Evolutionary conservation across 1,140 invertebrate species (phyloP).

Genomic region (Hyles euphorbiae): DNA sequence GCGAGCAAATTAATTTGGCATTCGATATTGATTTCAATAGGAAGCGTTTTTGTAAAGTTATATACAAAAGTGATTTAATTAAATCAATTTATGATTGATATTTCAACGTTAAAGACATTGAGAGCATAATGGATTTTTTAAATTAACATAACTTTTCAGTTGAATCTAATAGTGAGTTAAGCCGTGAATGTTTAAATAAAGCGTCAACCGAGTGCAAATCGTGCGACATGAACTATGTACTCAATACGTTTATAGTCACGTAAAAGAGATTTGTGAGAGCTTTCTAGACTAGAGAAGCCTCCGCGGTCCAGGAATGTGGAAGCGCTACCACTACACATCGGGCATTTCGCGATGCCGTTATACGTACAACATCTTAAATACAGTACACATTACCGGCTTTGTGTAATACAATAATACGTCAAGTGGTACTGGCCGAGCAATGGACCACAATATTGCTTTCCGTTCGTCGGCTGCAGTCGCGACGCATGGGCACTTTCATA

Average conservation of each 20-base stretch:
- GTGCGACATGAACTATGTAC: too few species aligned
- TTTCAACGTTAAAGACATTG: too few species aligned
- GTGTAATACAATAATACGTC: background rate
- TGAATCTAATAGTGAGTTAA: too few species aligned
- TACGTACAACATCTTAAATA: constrained; percentile 2
- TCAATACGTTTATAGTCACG: background rate
- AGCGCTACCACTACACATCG: constrained; percentile 18
- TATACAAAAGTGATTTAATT: too few species aligned
- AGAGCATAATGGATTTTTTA: too few species aligned
- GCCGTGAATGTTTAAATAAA: too few species aligned
- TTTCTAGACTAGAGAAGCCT: constrained; percentile 16
- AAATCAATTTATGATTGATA: too few species aligned
- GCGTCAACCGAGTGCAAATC: too few species aligned
- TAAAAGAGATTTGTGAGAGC: constrained; percentile 17
- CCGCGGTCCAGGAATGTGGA: constrained; percentile 32
- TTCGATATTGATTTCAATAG: too few species aligned
- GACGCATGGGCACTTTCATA: constrained; percentile 44
- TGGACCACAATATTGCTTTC: background rate
- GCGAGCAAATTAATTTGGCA: too few species aligned
- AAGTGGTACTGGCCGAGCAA: background rate
- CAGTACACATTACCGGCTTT: background rate
- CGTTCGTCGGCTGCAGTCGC: background rate
- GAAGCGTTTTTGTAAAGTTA: too few species aligned
- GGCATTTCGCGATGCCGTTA: constrained; percentile 15
- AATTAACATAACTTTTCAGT: too few species aligned